Conservation (phyloP, 1,140 invertebrate genomes). For the Monomorium pharaonis region DNA sequence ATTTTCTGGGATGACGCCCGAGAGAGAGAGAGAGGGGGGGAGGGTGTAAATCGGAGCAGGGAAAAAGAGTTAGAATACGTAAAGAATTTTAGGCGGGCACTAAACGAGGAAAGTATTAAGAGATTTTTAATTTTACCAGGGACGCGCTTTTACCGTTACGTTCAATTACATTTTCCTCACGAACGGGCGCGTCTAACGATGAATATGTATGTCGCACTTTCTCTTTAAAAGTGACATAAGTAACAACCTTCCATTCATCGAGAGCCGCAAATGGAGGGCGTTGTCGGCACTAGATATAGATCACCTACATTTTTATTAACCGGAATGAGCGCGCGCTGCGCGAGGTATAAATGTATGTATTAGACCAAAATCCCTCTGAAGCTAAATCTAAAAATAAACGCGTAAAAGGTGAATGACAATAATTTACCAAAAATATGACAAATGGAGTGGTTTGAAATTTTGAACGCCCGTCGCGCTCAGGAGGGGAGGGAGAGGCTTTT, state of each 20-base stretch:
- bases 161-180: background rate
- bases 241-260: background rate
- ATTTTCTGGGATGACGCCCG: background rate
- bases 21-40: background rate
- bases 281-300: background rate
- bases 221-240: background rate
- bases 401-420: background rate
- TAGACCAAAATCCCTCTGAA: too few relatives aligned
- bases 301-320: background rate
- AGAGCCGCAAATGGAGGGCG: background rate
- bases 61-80: background rate
- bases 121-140: background rate
- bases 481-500: background rate
- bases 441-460: background rate
- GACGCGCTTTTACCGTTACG: background rate
- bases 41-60: background rate
- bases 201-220: constrained; percentile 3
- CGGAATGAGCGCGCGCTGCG: background rate
- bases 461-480: too few relatives aligned
- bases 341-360: background rate
- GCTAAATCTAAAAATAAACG: background rate
- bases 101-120: background rate
- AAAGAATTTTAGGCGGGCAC: background rate
- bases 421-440: background rate
- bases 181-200: background rate